phyloP scores from a whole-genome alignment of 2,797 vertebrate species.

The Acanthurus leucopareius region DNA sequence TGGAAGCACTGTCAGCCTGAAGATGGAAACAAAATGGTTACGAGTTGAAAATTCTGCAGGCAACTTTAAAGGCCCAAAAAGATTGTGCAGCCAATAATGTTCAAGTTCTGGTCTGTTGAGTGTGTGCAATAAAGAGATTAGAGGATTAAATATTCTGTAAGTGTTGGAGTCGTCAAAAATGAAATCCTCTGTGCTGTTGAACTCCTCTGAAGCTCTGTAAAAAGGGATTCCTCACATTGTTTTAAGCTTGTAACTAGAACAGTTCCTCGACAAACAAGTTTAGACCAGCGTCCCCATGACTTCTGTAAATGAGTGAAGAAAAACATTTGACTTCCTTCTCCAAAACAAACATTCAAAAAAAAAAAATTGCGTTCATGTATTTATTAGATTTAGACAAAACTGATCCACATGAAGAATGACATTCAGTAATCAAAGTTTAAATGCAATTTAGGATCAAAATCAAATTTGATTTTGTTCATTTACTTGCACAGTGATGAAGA shows the following conservation, averaged over 20 bases:
- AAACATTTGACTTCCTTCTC: background rate
- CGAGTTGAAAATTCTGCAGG: too few species aligned
- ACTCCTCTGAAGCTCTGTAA: background rate
- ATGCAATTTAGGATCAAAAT: too few species aligned
- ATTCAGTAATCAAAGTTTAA: background rate
- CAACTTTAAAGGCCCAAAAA: background rate
- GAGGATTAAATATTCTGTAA: background rate
- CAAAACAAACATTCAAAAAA: background rate
- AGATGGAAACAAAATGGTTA: too few species aligned
- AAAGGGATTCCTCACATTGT: background rate
- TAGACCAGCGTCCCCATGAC: background rate
- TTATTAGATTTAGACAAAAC: background rate
- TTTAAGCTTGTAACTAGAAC: background rate
- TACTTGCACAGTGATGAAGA: background rate
- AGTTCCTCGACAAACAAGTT: background rate
- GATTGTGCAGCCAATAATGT: background rate
- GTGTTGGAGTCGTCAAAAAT: slow-evolving; percentile 9
- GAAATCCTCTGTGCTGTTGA: background rate
- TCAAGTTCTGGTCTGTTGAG: background rate
- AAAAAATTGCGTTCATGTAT: background rate
- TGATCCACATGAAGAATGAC: background rate
- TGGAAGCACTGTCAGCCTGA: too few species aligned
- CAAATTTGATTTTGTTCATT: background rate
- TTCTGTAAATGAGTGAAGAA: background rate
- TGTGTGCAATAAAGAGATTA: background rate